Evolutionary conservation across 1,140 invertebrate species (phyloP).

Genomic region (Cyphomyrmex costatus): DNA sequence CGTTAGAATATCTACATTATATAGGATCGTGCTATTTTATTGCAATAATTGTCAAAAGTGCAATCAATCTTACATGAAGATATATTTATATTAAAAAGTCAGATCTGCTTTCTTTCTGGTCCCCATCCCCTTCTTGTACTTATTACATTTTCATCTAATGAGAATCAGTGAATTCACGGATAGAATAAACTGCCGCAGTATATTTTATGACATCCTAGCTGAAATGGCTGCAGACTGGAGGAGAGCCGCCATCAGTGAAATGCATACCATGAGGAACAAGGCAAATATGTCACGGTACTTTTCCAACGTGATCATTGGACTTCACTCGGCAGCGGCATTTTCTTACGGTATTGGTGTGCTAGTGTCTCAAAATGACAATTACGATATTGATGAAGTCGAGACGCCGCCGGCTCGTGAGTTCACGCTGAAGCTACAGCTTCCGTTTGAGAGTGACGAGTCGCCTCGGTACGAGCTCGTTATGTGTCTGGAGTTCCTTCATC

Average conservation of each 20-base stretch:
- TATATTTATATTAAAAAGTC: background rate
- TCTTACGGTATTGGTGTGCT: slow-evolving; percentile 4
- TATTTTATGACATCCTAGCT: slow-evolving; percentile 45
- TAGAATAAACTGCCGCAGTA: slow-evolving; percentile 49
- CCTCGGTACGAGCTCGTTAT: slow-evolving; percentile 45
- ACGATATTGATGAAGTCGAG: background rate
- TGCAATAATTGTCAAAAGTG: too few relatives aligned
- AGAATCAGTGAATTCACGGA: background rate
- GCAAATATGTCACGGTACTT: slow-evolving; percentile 8
- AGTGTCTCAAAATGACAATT: background rate
- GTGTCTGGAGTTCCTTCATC: slow-evolving; percentile 26
- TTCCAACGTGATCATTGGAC: slow-evolving; percentile 47
- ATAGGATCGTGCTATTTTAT: too few relatives aligned
- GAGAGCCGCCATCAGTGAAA: background rate
- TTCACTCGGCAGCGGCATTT: background rate
- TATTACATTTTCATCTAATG: slow-evolving; percentile 11
- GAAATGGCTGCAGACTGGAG: slow-evolving; percentile 45
- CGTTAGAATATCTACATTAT: too few relatives aligned
- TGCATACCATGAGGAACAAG: slow-evolving; percentile 21
- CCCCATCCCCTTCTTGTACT: background rate
- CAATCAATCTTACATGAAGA: background rate
- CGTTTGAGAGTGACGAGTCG: slow-evolving; percentile 28
- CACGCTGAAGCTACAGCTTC: slow-evolving; percentile 62
- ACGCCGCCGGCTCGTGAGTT: slow-evolving; percentile 21
- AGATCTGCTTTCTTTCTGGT: background rate